phyloP scores from a whole-genome alignment of 2,888 invertebrate genomes.

The Augiades crinisus region DNA sequence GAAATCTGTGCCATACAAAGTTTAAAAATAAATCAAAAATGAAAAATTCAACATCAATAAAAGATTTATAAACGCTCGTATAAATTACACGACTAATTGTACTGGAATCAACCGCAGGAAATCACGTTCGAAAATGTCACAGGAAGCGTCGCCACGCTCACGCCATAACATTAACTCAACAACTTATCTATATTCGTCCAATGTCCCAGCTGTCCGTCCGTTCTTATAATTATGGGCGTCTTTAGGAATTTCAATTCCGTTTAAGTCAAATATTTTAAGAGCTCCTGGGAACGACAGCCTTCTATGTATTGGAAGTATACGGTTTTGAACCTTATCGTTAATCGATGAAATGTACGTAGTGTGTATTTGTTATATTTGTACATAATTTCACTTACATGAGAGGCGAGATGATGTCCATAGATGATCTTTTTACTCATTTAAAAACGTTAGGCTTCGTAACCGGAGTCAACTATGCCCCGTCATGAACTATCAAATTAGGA shows the following conservation, averaged over 20 bases:
- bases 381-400: no score
- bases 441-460: no score
- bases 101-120: slow-evolving; percentile 43
- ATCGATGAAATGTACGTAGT: no score
- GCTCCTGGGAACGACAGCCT: no score
- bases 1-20: no score
- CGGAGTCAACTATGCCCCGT: no score
- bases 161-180: slow-evolving; percentile 37
- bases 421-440: no score
- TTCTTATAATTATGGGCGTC: slow-evolving; percentile 32
- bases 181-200: slow-evolving; percentile 57
- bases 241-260: slow-evolving; percentile 15
- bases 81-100: slow-evolving; percentile 14
- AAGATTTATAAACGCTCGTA: background rate
- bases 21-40: background rate
- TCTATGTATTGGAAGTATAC: no score
- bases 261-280: slow-evolving; percentile 15
- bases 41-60: background rate
- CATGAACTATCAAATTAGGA: no score
- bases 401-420: no score
- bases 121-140: slow-evolving; percentile 65
- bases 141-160: slow-evolving; percentile 51
- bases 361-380: no score
- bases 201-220: slow-evolving; percentile 43
- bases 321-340: no score